Base-by-base conservation (phyloP, 2,113 vertebrate species). In the Rhinoderma darwinii region DNA sequence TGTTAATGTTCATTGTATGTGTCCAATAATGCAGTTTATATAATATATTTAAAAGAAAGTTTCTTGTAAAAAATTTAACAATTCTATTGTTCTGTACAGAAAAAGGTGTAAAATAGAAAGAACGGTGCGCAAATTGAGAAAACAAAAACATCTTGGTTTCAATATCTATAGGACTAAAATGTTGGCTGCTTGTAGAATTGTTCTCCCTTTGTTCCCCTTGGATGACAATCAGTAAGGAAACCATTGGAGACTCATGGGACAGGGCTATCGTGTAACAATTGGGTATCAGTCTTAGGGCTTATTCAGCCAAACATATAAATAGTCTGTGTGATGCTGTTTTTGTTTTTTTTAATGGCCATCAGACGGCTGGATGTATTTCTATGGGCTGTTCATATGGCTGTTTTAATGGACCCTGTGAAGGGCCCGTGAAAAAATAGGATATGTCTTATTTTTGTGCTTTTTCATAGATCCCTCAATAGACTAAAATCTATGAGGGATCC, bases 1-100 rank as follows among this genome's bases (percentile, higher is more conserved):
- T 50, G 14, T 30, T 37, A 2, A 76, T 76, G 5, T 20, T 30
- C 27, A 51, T 77, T 81, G 54, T 79, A 35, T 54, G 76, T 37
- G 10, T 54, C 50, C 51, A 80, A 56, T 80, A 59, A 10, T 80
- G 32, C 32, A 56, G 51, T 56, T 80, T 80, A n/a, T 80, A 75
- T 27, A 80, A 56, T 54, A 35, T 81, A 81, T 63, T n/a, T n/a
- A 27, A 81, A 81, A 81, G 9, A 43, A 39, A 56, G 27, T 77
- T 59, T 51, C 76, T 39, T 56, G 51, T 37, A 79, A 51, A 79
- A 59, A 11, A 39, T 44, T 30, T 39, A 32, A n/a, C 54, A 37
- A 5, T 18, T 82, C 35, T 81, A 25, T 25, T 43, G 56, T 63
- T 39, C 4, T 61, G 59, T 59, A 61, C 9, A 44, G 37, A 61